Percentiles rank a stretch among this genome's conserved stretches.
phyloP scores from a whole-genome alignment of 2,888 invertebrate species.

The Chymomyza procnemis region DNA sequence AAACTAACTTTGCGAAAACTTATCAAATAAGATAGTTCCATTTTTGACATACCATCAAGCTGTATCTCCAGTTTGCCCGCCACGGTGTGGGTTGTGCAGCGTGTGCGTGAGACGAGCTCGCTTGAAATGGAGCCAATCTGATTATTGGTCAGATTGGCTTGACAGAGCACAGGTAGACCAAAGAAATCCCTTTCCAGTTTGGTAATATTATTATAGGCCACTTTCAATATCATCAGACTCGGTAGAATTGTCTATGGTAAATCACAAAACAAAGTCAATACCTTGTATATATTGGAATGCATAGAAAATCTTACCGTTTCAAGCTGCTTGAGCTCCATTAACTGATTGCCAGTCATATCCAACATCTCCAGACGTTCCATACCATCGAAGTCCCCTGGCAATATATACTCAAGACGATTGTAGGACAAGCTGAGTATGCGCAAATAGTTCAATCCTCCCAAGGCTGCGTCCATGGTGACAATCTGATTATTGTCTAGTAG shows the following conservation, averaged over 20 bases:
- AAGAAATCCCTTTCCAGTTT: conserved; percentile 89
- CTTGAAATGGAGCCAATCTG: conserved; percentile 85
- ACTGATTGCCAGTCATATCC: conserved; percentile 88
- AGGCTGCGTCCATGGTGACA: conserved; percentile 85
- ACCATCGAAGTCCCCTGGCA: conserved; percentile 88
- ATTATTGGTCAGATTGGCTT: conserved; percentile 89
- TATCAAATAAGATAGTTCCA: not conserved
- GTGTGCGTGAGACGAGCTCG: conserved; percentile 88
- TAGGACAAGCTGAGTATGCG: conserved; percentile 86
- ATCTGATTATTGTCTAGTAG: conserved; percentile 87
- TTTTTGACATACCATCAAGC: conserved; percentile 84
- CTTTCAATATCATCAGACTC: conserved; percentile 86
- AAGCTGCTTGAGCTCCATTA: conserved; percentile 88
- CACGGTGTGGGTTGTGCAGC: conserved; percentile 89
- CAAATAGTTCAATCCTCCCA: conserved; percentile 87
- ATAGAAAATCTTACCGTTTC: conserved; percentile 83
- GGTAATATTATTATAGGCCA: conserved; percentile 87
- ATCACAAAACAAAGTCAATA: not conserved
- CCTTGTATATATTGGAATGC: not conserved
- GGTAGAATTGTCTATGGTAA: conserved; percentile 86
- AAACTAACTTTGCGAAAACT: no score
- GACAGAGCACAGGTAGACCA: conserved; percentile 88
- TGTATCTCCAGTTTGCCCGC: conserved; percentile 84
- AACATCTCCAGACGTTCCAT: conserved; percentile 86
- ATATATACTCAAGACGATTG: conserved; percentile 86